Evolutionary conservation across 2,888 invertebrate species (phyloP), one percentile per base, ranked within the genome.

Genomic region (Uloborus plumipes): DNA sequence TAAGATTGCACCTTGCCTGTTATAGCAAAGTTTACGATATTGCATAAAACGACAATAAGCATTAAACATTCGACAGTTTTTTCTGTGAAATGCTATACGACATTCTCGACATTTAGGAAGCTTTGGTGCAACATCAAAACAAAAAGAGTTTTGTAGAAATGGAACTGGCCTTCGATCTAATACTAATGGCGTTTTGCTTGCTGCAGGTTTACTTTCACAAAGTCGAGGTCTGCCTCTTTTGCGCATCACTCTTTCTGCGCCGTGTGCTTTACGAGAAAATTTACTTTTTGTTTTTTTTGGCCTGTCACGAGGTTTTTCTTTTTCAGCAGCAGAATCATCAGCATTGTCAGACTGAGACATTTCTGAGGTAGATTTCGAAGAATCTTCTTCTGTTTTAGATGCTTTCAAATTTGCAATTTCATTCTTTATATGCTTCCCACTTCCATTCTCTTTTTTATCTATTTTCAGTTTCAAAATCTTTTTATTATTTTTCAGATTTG

Each of bases 31-130:
- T 89, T 95, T 92, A 88, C 97, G 92, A 91, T 98, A 98, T 87
- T 95, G 97, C 90, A 96, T 98, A 90, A 98, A 98, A 86, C 98
- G 92, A 90, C 98, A 98, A 90, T 97, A 97, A 90, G 96, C 96
- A 85, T 89, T 89, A 58, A 89, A 87, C 86, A 89, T 89, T 84
- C 89, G 90, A 89, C 94, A 94, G 88, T 93, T 94, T 86, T 94
- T 91, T 88, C 94, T 95, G 88, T 93, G 93, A 0, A 94, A 94
- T 62, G 94, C 94, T 93, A 94, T 94, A 86, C 96, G 93, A 88
- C 98, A 98, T 90, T 98, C 98, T 85, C 97, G 93, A 89, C 98
- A 98, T 89, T 97, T 97, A 86, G 95, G 93, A 86, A 96, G 91
- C 87, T 95, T 94, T 50, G 95, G 94, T 49, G 95, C 94, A 53